These are phyloP conservation scores for Bufo gargarizans DNA, from an alignment of 2,113 vertebrate species.

Conservation along the genomic window DNA sequence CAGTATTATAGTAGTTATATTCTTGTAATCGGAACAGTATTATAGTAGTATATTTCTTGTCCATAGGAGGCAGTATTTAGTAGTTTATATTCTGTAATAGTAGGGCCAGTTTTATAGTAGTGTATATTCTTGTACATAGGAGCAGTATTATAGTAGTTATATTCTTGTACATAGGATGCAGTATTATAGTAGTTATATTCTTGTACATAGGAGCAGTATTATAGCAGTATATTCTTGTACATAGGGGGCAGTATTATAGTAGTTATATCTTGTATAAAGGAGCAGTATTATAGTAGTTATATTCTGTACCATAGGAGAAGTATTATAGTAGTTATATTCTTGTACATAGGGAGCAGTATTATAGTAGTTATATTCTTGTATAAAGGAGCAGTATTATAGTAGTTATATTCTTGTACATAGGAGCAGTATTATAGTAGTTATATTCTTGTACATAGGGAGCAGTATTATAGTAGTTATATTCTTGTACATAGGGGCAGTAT, in stretches of 20 bases:
- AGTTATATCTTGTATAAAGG: background rate
- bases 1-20: too few species aligned
- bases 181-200: conserved; percentile 14
- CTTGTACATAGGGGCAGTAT: background rate
- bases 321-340: conserved; percentile 18
- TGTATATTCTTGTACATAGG: conserved; percentile 1
- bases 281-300: conserved; percentile 1
- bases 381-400: background rate
- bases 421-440: background rate
- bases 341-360: background rate
- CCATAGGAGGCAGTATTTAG: background rate
- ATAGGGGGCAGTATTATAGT: background rate
- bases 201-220: background rate
- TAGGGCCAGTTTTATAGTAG: background rate
- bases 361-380: conserved; percentile 8
- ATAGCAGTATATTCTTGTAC: conserved; percentile 8
- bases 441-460: background rate
- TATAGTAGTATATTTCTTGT: too few species aligned
- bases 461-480: conserved; percentile 8
- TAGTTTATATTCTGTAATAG: background rate
- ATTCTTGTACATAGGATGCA: background rate
- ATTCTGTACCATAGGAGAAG: background rate
- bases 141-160: conserved; percentile 1
- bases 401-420: conserved; percentile 13
- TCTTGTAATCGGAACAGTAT: too few species aligned